These are phyloP conservation scores for Calliopum simillimum DNA, from an alignment of 2,888 invertebrate genomes.

Conservation along the genomic window DNA sequence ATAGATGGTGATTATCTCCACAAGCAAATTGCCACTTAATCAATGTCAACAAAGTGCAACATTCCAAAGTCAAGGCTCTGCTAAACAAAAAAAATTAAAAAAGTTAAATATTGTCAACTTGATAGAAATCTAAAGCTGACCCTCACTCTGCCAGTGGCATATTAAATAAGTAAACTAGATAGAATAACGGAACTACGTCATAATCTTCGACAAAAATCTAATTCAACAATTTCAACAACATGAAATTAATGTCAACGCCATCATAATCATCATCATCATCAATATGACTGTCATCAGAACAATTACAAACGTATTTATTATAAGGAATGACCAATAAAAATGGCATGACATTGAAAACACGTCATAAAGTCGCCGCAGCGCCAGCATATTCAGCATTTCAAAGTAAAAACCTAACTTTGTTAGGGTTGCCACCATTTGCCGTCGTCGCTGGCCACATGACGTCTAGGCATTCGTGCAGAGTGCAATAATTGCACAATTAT, in stretches of 20 bases:
- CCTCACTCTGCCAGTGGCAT: no score
- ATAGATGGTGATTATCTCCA: no score
- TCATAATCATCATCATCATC: not conserved
- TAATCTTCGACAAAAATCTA: not conserved
- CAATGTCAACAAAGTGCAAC: no score
- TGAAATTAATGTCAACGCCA: not conserved
- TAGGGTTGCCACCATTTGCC: no score
- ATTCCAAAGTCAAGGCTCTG: no score
- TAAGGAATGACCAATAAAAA: not conserved
- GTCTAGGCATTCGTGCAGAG: not conserved
- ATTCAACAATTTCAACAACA: not conserved
- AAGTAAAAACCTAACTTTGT: no score
- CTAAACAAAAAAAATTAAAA: no score
- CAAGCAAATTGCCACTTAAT: no score
- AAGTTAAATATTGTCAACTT: no score
- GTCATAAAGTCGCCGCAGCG: not conserved
- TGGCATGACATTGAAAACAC: not conserved
- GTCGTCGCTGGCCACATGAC: no score
- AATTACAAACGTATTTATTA: not conserved
- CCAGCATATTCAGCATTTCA: constrained; percentile 1
- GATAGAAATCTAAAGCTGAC: no score
- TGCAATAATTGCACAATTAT: constrained; percentile 37
- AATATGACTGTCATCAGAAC: not conserved
- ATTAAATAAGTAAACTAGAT: not conserved
- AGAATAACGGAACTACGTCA: not conserved